These are phyloP conservation scores for Tachypleus tridentatus DNA, from an alignment of 1,140 invertebrate species.

Conservation along the genomic window DNA sequence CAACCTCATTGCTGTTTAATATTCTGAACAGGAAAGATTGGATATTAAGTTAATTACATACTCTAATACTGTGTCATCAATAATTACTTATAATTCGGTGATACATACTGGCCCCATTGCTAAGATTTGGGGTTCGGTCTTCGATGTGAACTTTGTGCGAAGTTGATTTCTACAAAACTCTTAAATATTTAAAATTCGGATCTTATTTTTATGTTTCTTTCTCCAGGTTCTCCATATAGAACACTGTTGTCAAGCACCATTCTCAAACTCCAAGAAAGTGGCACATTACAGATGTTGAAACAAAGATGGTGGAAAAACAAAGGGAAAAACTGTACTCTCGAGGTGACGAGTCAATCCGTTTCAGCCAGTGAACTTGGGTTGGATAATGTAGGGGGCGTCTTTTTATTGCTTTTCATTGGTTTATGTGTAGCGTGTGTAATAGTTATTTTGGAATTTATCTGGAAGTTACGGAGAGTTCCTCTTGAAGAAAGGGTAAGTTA, in stretches of 20 bases:
- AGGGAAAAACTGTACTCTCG: slow-evolving; percentile 10
- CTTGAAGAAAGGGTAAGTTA: slow-evolving; percentile 21
- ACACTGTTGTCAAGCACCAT: slow-evolving; percentile 35
- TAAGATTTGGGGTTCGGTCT: too few relatives aligned
- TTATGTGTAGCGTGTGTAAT: slow-evolving; percentile 24
- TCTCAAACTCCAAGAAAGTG: slow-evolving; percentile 37
- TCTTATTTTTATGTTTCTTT: too few relatives aligned
- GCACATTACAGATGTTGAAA: slow-evolving; percentile 35
- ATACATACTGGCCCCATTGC: too few relatives aligned
- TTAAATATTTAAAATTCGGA: too few relatives aligned
- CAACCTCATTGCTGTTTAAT: too few relatives aligned
- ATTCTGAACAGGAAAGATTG: too few relatives aligned
- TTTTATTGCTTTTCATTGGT: slow-evolving; percentile 33
- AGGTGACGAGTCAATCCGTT: slow-evolving; percentile 21
- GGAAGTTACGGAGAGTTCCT: slow-evolving; percentile 25
- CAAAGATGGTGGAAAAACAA: slow-evolving; percentile 23
- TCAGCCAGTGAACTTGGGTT: slow-evolving; percentile 29
- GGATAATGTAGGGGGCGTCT: slow-evolving; percentile 37
- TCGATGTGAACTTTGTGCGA: too few relatives aligned
- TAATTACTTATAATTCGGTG: too few relatives aligned
- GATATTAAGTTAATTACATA: too few relatives aligned
- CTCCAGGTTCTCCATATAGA: slow-evolving; percentile 33
- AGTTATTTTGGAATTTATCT: slow-evolving; percentile 25
- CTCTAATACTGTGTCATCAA: too few relatives aligned
- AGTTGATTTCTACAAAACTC: too few relatives aligned